phyloP scores from a whole-genome alignment of 2,888 invertebrate species.

The Drosophila macrospina region DNA sequence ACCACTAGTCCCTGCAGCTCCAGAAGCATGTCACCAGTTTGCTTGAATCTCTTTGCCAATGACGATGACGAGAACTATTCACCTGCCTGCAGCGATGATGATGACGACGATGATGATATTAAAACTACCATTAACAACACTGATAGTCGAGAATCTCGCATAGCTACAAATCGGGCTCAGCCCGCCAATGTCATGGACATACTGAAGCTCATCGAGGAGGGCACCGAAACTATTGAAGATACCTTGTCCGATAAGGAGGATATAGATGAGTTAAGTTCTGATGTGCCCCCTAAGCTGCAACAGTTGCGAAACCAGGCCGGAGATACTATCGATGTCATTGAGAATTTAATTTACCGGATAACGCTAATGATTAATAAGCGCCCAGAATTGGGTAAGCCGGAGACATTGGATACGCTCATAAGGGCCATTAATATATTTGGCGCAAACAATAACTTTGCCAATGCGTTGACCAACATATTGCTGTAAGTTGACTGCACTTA shows the following conservation, averaged over 20 bases:
- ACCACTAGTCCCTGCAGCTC: constrained; percentile 84
- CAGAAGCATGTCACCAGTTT: constrained; percentile 83
- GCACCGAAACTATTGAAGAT: constrained; percentile 81
- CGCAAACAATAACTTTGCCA: constrained; percentile 81
- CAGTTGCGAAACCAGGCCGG: constrained; percentile 65
- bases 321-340: constrained; percentile 82
- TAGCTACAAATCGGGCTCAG: constrained; percentile 62
- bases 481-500: constrained; percentile 68
- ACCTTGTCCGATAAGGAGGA: constrained; percentile 83
- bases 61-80: constrained; percentile 84
- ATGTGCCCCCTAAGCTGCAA: constrained; percentile 75
- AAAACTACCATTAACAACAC: constrained; percentile 12
- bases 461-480: constrained; percentile 83
- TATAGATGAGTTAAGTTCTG: constrained; percentile 79
- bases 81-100: constrained; percentile 85
- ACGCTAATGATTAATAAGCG: constrained; percentile 83
- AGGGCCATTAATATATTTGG: constrained; percentile 84
- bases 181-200: constrained; percentile 75
- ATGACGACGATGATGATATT: constrained; percentile 80
- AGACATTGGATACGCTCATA: constrained; percentile 83
- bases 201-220: constrained; percentile 83
- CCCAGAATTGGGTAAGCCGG: constrained; percentile 82
- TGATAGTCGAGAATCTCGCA: constrained; percentile 62
- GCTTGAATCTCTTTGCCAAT: constrained; percentile 66
- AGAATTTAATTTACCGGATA: constrained; percentile 83